Evolutionary conservation across 1,140 invertebrate genomes (phyloP).

Genomic region (Aethina tumida): DNA sequence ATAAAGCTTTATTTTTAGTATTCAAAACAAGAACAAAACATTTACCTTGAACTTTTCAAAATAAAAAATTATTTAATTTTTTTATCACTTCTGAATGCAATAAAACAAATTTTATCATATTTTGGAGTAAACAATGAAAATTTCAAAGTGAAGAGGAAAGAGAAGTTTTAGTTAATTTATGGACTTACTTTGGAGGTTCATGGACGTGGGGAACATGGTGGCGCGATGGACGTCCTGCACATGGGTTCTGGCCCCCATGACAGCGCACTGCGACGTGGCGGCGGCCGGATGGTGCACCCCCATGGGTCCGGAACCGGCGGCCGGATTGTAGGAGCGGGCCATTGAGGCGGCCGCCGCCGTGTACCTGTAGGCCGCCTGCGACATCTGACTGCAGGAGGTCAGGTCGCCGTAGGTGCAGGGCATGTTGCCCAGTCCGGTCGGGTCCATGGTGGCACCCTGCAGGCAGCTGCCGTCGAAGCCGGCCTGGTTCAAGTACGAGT

Average conservation of each 20-base stretch:
- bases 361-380: constrained; percentile 62
- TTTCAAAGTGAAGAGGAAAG: not conserved
- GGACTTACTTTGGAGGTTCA: constrained; percentile 53
- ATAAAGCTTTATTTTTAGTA: too few species aligned
- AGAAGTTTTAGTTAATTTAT: not conserved
- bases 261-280: constrained; percentile 44
- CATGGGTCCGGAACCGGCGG: constrained; percentile 35
- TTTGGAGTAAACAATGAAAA: too few species aligned
- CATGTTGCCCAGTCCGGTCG: constrained; percentile 50
- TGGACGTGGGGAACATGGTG: constrained; percentile 51
- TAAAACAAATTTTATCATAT: too few species aligned
- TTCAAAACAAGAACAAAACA: too few species aligned
- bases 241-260: constrained; percentile 45
- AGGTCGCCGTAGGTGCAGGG: constrained; percentile 74
- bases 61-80: not conserved
- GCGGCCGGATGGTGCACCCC: constrained; percentile 42
- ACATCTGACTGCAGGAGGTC: constrained; percentile 79
- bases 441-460: constrained; percentile 49
- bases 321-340: constrained; percentile 38
- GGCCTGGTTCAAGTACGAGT: constrained; percentile 62
- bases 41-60: too few species aligned
- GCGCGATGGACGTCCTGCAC: constrained; percentile 47
- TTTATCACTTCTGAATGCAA: too few species aligned
- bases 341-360: constrained; percentile 48
- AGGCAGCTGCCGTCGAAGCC: constrained; percentile 58